These are phyloP conservation scores for Trinectes maculatus DNA, from an alignment of 2,113 vertebrate genomes.

Conservation along the genomic window DNA sequence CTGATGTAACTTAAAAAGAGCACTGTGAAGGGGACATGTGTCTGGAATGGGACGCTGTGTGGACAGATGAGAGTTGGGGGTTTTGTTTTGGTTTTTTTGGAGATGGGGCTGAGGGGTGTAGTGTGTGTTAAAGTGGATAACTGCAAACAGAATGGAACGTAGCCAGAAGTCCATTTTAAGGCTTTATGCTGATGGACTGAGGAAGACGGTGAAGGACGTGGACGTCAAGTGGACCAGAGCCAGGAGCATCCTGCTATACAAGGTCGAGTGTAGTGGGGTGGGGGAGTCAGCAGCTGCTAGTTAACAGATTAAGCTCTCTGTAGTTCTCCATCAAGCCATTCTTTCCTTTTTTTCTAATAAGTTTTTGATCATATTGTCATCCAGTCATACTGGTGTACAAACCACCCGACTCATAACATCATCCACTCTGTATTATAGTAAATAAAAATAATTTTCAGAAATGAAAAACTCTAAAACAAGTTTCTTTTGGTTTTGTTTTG, in stretches of 20 bases:
- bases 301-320: slow-evolving; percentile 72
- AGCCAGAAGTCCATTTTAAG: slow-evolving; percentile 25
- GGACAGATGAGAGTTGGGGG: background rate
- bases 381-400: slow-evolving; percentile 79
- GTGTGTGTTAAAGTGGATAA: slow-evolving; percentile 1
- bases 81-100: background rate
- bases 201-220: slow-evolving; percentile 26
- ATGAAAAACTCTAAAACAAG: slow-evolving; percentile 74
- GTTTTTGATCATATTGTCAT: slow-evolving; percentile 72
- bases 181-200: slow-evolving; percentile 20
- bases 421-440: slow-evolving; percentile 92
- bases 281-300: slow-evolving; percentile 80
- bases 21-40: slow-evolving; percentile 26
- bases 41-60: slow-evolving; percentile 11
- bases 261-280: rapidly evolving
- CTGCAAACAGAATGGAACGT: slow-evolving; percentile 32
- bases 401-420: slow-evolving; percentile 84
- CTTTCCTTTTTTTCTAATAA: background rate
- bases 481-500: slow-evolving; percentile 11
- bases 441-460: slow-evolving; percentile 95
- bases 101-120: slow-evolving; percentile 3
- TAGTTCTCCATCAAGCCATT: slow-evolving; percentile 60
- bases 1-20: no score
- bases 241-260: background rate
- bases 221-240: slow-evolving; percentile 2